Conservation (phyloP, 2,888 invertebrate species). For the Coenonympha glycerion region DNA sequence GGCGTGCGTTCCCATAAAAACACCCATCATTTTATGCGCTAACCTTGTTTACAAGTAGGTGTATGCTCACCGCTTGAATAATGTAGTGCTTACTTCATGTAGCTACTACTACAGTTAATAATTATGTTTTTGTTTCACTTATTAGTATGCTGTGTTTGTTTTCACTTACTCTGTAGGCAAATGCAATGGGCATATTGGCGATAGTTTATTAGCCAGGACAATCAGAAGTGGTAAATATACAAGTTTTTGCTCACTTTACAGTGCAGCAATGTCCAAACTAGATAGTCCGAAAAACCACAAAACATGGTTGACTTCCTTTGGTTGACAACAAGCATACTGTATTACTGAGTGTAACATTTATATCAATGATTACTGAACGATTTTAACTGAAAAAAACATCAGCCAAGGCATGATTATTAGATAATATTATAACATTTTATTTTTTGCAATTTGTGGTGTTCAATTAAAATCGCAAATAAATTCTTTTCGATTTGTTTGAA, state of each 20-base stretch:
- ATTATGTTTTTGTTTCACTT: not conserved
- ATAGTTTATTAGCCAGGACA: no score
- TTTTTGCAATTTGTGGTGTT: slow-evolving; percentile 8
- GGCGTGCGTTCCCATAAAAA: slow-evolving; percentile 4
- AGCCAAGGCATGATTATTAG: not conserved
- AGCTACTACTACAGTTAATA: slow-evolving; percentile 1
- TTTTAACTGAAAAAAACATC: not conserved
- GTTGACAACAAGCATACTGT: not conserved
- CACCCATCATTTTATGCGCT: not conserved
- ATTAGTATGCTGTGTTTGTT: not conserved
- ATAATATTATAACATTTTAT: not conserved
- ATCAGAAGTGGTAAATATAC: no score
- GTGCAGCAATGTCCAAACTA: no score
- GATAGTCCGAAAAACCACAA: no score
- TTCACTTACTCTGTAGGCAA: not conserved
- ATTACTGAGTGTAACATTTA: no score
- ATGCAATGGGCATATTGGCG: no score
- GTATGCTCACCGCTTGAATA: slow-evolving; percentile 7
- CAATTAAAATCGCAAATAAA: slow-evolving; percentile 55
- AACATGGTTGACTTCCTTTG: no score
- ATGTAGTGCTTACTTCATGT: not conserved
- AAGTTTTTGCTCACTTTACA: no score
- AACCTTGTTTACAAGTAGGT: slow-evolving; percentile 10
- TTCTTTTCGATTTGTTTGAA: slow-evolving; percentile 51
- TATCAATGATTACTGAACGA: no score